Evolutionary conservation across 2,888 invertebrate genomes (phyloP).

Genomic region (Carcina quercana): DNA sequence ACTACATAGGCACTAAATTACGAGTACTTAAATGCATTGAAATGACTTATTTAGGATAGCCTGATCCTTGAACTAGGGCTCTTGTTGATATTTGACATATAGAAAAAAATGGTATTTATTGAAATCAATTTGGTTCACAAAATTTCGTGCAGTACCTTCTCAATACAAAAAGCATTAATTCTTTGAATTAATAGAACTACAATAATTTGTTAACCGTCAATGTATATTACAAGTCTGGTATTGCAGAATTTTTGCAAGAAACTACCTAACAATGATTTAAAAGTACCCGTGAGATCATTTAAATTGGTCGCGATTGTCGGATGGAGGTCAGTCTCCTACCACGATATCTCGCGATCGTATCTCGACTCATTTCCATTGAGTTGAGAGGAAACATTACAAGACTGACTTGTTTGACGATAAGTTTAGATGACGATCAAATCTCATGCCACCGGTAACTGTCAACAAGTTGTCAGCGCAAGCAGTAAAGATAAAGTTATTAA

Average conservation of each 20-base stretch:
- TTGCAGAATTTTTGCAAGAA: constrained; percentile 43
- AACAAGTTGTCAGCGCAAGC: no score
- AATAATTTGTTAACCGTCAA: background rate
- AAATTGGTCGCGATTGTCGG: constrained; percentile 49
- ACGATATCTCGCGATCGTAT: constrained; percentile 19
- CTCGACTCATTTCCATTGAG: background rate
- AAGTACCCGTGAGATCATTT: constrained; percentile 42
- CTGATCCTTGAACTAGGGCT: no score
- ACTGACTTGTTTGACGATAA: background rate
- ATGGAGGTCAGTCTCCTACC: constrained; percentile 46
- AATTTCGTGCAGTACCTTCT: no score
- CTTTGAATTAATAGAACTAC: background rate
- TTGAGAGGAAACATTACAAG: background rate
- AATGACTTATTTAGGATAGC: no score
- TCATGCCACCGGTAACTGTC: background rate
- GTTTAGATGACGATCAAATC: background rate
- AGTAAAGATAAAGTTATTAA: no score
- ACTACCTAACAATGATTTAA: constrained; percentile 46
- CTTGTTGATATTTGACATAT: no score
- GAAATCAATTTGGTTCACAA: no score
- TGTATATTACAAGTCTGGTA: constrained; percentile 25
- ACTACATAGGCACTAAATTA: no score
- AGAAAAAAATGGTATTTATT: no score
- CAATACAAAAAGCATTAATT: no score
- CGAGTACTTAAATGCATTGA: no score